Conservation (phyloP, 2,113 vertebrate genomes). For the Oxyura jamaicensis region DNA sequence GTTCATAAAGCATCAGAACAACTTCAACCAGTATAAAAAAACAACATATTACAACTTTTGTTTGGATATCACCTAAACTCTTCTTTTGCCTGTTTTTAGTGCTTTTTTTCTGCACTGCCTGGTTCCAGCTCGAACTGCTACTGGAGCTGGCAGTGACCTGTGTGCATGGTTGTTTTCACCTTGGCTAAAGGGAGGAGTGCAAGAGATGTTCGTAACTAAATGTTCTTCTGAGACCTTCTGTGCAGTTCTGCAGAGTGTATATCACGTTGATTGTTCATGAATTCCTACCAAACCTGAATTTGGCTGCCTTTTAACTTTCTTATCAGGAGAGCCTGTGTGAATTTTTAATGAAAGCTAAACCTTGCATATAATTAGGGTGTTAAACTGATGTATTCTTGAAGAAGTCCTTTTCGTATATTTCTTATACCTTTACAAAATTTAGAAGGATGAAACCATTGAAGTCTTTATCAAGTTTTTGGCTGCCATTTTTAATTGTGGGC, state of each 20-base stretch:
- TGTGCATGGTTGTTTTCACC: neutral
- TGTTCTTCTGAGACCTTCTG: neutral
- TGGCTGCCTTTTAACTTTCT: neutral
- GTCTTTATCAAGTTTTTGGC: slow-evolving; percentile 42
- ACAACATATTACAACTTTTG: accelerated
- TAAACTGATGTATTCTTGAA: slow-evolving; percentile 1
- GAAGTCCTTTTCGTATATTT: slow-evolving; percentile 35
- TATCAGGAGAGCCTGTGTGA: neutral
- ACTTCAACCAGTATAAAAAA: neutral
- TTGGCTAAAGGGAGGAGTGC: slow-evolving; percentile 16
- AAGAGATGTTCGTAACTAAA: slow-evolving; percentile 10
- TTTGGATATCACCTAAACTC: neutral
- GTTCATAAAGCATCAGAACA: neutral
- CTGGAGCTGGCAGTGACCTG: neutral
- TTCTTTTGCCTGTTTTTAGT: neutral
- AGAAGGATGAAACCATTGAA: slow-evolving; percentile 54
- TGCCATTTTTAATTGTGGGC: slow-evolving; percentile 48
- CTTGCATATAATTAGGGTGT: neutral
- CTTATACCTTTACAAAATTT: slow-evolving; percentile 44
- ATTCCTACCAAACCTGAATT: neutral
- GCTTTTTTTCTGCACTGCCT: neutral
- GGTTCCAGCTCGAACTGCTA: neutral
- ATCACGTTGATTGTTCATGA: neutral
- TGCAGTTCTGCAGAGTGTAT: neutral
- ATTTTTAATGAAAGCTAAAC: slow-evolving; percentile 35